These are phyloP conservation scores for Spea hammondii DNA, from an alignment of 2,797 vertebrate species.

Conservation along the genomic window DNA sequence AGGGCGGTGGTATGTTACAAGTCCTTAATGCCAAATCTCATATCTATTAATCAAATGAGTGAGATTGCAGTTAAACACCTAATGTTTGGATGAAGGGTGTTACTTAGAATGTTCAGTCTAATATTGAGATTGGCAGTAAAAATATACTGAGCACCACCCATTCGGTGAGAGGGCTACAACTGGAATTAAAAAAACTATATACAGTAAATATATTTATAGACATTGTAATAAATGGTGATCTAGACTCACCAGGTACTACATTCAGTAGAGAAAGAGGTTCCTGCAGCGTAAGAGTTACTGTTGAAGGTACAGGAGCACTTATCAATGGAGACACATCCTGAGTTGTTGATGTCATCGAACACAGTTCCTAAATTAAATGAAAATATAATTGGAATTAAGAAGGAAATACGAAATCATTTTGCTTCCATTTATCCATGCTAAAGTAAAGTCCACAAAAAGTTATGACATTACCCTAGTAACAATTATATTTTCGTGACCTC, in stretches of 20 bases:
- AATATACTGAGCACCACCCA: slow-evolving; percentile 20
- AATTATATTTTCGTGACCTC: too few species aligned
- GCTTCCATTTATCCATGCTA: too few species aligned
- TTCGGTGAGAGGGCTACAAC: slow-evolving; percentile 20
- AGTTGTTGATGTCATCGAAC: slow-evolving; percentile 68
- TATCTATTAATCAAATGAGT: slow-evolving; percentile 36
- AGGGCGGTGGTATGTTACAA: slow-evolving; percentile 39
- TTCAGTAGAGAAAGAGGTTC: slow-evolving; percentile 63
- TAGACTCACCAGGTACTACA: slow-evolving; percentile 69
- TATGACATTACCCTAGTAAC: too few species aligned
- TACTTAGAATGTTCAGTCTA: slow-evolving; percentile 7
- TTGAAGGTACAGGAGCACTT: slow-evolving; percentile 69
- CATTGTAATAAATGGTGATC: neutral
- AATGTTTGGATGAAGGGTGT: slow-evolving; percentile 44
- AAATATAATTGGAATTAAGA: neutral
- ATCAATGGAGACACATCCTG: slow-evolving; percentile 63
- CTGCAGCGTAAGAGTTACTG: slow-evolving; percentile 62
- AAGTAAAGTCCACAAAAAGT: too few species aligned
- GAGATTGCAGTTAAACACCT: slow-evolving; percentile 34
- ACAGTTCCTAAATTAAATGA: slow-evolving; percentile 63
- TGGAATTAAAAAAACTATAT: neutral
- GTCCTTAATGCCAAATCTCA: slow-evolving; percentile 18
- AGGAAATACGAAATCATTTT: neutral
- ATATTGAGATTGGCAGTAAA: slow-evolving; percentile 12
- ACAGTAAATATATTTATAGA: neutral